phyloP scores from a whole-genome alignment of 2,113 vertebrate genomes.

The Cynocephalus volans region DNA sequence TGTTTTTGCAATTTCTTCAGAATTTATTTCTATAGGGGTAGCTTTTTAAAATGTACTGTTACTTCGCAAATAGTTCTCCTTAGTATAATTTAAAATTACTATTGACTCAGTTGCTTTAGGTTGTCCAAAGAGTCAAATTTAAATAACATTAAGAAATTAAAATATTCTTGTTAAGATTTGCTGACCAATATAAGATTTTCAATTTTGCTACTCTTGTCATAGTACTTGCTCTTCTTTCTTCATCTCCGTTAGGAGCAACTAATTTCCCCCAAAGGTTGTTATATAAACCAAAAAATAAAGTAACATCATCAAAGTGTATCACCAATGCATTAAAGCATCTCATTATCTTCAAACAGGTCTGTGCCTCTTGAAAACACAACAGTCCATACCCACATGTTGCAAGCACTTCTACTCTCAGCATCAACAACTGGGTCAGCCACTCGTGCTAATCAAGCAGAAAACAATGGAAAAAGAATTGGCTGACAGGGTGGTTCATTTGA shows the following conservation, averaged over 20 bases:
- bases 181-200: neutral
- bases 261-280: neutral
- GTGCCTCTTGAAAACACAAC: neutral
- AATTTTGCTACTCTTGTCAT: slow-evolving; percentile 1
- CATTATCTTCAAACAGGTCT: slow-evolving; percentile 16
- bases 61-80: slow-evolving; percentile 13
- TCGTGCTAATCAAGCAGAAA: neutral
- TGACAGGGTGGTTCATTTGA: neutral
- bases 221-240: neutral
- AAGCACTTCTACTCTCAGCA: neutral
- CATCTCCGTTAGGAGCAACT: slow-evolving; percentile 18
- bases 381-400: neutral
- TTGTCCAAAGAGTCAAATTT: neutral
- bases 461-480: neutral
- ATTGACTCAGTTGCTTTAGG: neutral
- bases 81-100: slow-evolving; percentile 35
- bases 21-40: neutral
- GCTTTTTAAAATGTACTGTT: neutral
- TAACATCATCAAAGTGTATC: neutral
- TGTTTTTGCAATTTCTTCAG: slow-evolving; percentile 46
- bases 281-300: slow-evolving; percentile 8
- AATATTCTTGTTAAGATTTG: neutral
- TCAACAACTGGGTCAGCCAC: neutral
- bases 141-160: slow-evolving; percentile 47
- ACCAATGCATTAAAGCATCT: neutral